These are phyloP conservation scores for Dynastes tityus DNA, from an alignment of 2,888 invertebrate species.

Conservation along the genomic window DNA sequence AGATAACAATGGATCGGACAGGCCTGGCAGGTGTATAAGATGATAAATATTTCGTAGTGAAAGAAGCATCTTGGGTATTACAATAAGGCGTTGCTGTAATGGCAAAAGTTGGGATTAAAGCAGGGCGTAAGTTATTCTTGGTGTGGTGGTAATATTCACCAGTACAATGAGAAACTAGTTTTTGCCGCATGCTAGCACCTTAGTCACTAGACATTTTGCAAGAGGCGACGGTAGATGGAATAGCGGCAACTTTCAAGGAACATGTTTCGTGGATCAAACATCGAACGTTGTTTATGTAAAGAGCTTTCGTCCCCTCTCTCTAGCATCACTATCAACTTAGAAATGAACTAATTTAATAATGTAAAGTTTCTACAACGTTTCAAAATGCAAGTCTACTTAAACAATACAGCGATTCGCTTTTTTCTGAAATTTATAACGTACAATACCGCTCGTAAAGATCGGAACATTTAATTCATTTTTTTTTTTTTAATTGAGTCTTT, in stretches of 20 bases:
- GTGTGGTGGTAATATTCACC: conserved; percentile 67
- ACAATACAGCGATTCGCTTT: no score
- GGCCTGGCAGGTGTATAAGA: conserved; percentile 59
- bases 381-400: not conserved
- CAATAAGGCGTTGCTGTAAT: conserved; percentile 67
- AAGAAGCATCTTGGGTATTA: conserved; percentile 67
- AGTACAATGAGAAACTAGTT: conserved; percentile 67
- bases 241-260: conserved; percentile 44
- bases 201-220: conserved; percentile 47
- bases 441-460: no score
- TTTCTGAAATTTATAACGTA: no score
- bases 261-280: conserved; percentile 60
- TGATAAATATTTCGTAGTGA: conserved; percentile 66
- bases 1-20: conserved; percentile 33
- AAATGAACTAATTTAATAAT: conserved; percentile 12
- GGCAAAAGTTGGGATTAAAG: conserved; percentile 69
- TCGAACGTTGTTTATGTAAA: conserved; percentile 57
- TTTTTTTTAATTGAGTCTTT: conserved; percentile 10
- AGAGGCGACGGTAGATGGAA: conserved; percentile 3
- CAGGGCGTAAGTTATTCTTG: conserved; percentile 67
- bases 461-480: no score
- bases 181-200: conserved; percentile 63
- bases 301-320: conserved; percentile 20
- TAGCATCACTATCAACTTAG: not conserved
- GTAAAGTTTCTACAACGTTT: conserved; percentile 1